Percentiles rank a stretch among this genome's conserved stretches.
Evolutionary conservation across 2,113 vertebrate genomes (phyloP).

Genomic region (Eira barbara): DNA sequence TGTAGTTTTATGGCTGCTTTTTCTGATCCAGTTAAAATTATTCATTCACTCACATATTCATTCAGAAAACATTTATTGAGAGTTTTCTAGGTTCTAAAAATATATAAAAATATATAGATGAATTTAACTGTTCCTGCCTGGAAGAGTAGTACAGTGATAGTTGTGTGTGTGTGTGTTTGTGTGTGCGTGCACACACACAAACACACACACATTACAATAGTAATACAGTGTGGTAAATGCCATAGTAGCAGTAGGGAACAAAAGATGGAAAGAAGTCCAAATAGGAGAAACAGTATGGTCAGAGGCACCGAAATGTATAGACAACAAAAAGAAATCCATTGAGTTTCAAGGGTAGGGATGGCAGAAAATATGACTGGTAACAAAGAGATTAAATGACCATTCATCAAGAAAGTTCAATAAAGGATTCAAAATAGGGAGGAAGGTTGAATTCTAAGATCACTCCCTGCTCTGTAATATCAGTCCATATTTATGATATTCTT

Average conservation of each 20-base stretch:
- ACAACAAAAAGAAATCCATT: background rate
- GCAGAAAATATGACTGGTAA: background rate
- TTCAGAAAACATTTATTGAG: conserved; percentile 2
- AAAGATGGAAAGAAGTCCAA: background rate
- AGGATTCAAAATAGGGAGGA: background rate
- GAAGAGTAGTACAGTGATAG: background rate
- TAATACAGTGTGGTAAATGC: background rate
- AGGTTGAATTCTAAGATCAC: background rate
- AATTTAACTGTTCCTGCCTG: background rate
- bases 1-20: background rate
- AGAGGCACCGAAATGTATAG: background rate
- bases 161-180: background rate
- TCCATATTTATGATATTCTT: background rate
- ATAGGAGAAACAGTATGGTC: background rate
- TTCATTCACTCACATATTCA: background rate
- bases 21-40: conserved; percentile 18
- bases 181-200: background rate
- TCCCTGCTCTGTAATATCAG: background rate
- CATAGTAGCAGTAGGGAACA: background rate
- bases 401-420: background rate
- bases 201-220: background rate
- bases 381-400: background rate
- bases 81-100: background rate
- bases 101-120: background rate
- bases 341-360: background rate